These are phyloP conservation scores for Odontocerum albicorne DNA, from an alignment of 2,888 invertebrate genomes.

Conservation along the genomic window DNA sequence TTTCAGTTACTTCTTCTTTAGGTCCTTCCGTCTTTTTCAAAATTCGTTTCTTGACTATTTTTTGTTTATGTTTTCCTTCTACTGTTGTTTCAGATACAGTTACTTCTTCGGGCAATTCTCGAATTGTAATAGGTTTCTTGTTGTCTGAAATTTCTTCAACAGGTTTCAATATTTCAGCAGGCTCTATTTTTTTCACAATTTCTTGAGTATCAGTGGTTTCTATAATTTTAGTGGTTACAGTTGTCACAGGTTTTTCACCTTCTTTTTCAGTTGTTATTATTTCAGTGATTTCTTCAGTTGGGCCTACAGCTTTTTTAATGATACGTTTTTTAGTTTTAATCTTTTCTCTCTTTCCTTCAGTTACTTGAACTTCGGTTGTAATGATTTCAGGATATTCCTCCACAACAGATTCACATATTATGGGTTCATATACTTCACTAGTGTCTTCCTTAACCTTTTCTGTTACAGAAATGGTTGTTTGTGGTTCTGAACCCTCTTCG, in stretches of 20 bases:
- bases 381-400: neutral
- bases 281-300: conserved; percentile 42
- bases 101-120: conserved; percentile 38
- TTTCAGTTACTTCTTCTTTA: conserved; percentile 43
- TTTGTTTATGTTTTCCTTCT: conserved; percentile 44
- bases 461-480: conserved; percentile 33
- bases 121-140: conserved; percentile 40
- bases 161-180: conserved; percentile 40
- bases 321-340: conserved; percentile 40
- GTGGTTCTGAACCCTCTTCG: conserved; percentile 40
- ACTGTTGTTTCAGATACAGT: conserved; percentile 40
- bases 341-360: conserved; percentile 41
- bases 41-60: conserved; percentile 39
- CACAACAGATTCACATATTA: conserved; percentile 38
- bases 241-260: conserved; percentile 34
- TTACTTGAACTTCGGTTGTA: conserved; percentile 34
- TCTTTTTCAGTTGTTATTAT: conserved; percentile 40
- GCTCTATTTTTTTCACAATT: conserved; percentile 38
- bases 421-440: conserved; percentile 37
- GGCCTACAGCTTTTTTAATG: conserved; percentile 40
- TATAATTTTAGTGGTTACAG: too few relatives aligned
- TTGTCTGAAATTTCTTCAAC: conserved; percentile 40
- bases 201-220: conserved; percentile 44
- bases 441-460: conserved; percentile 39
- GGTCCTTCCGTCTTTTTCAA: conserved; percentile 42